Evolutionary conservation across 2,113 vertebrate genomes (phyloP).

Genomic region (Lethenteron reissneri): DNA sequence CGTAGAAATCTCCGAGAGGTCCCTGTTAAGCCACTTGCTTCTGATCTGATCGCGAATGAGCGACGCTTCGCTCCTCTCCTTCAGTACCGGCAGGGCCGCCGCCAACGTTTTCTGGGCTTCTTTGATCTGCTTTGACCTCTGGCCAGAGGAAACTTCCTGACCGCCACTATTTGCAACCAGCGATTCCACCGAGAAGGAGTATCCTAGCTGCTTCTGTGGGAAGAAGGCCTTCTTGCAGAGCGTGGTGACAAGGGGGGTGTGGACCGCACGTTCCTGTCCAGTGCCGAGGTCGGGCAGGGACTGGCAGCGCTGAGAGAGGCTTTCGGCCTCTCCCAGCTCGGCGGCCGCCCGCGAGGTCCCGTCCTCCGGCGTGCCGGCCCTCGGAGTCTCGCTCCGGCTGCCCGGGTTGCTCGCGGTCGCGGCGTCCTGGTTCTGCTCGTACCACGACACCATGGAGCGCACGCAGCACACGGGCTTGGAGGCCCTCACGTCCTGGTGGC

Average conservation of each 20-base stretch:
- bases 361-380: too few species aligned
- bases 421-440: constrained; percentile 3
- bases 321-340: neutral
- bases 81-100: too few species aligned
- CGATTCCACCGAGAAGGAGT: constrained; percentile 3
- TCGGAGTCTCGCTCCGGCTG: too few species aligned
- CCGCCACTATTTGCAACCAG: neutral
- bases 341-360: too few species aligned
- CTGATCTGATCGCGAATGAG: neutral
- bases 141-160: neutral
- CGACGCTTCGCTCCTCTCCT: neutral
- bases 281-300: neutral
- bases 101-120: too few species aligned
- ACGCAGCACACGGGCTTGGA: constrained; percentile 3
- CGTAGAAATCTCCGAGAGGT: neutral
- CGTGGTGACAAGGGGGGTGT: neutral
- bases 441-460: constrained; percentile 5
- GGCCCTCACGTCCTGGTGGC: neutral
- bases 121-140: neutral
- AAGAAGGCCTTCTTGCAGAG: constrained; percentile 4
- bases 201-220: constrained; percentile 2
- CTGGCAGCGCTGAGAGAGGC: neutral
- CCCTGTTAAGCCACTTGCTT: too few species aligned
- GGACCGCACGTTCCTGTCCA: neutral
- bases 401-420: neutral